Percentiles rank a stretch among this genome's conserved stretches.
Evolutionary conservation across 37 sponge, comb jelly and placozoan genomes (phyloP).

Genomic region (Cliona cf. orientalis): DNA sequence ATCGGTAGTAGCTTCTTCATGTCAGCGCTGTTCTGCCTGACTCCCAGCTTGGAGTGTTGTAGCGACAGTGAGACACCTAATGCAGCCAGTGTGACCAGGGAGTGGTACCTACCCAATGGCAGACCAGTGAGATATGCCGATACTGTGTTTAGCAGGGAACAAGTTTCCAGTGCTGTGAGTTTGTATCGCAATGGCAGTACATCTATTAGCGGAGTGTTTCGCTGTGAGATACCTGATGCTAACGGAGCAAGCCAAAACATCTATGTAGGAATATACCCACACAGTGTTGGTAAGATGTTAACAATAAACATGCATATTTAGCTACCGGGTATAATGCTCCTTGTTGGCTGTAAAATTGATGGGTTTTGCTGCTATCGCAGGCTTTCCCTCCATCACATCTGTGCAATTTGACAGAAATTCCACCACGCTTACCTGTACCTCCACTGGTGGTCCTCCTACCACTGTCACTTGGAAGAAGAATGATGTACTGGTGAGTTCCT

Average conservation of each 20-base stretch:
- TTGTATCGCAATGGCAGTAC: not conserved
- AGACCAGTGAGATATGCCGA: not conserved
- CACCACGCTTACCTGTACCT: conserved; percentile 21
- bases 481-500: not conserved
- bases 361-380: not conserved
- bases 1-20: conserved; percentile 10
- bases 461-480: conserved; percentile 22
- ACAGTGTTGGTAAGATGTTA: no score
- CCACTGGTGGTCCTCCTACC: conserved; percentile 31
- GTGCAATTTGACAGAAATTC: not conserved
- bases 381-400: not conserved
- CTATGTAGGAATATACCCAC: not conserved
- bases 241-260: conserved; percentile 2
- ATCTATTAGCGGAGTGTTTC: conserved; percentile 16
- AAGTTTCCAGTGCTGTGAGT: not conserved
- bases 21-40: conserved; percentile 24
- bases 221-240: conserved; percentile 19
- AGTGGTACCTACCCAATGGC: not conserved
- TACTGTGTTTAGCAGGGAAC: no score
- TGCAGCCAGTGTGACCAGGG: not conserved
- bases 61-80: not conserved
- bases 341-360: not conserved
- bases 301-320: no score
- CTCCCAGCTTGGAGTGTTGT: not conserved
- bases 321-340: not conserved